These are phyloP conservation scores for Tetropium fuscum DNA, from an alignment of 2,888 invertebrate genomes.

Conservation along the genomic window DNA sequence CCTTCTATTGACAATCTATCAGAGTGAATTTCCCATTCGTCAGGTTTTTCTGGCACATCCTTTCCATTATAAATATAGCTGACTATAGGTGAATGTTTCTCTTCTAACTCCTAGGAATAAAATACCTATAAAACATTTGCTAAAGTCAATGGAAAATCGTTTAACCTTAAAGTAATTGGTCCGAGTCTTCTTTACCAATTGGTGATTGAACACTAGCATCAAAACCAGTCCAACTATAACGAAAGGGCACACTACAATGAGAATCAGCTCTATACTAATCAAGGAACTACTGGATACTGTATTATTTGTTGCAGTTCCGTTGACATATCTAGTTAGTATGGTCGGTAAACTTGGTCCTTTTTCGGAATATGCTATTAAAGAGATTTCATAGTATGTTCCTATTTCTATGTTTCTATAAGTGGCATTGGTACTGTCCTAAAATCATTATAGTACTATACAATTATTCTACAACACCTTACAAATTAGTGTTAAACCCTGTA, in stretches of 20 bases:
- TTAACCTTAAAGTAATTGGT: slow-evolving; percentile 63
- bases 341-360: slow-evolving; percentile 52
- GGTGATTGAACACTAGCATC: slow-evolving; percentile 30
- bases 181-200: slow-evolving; percentile 59
- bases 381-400: slow-evolving; percentile 50
- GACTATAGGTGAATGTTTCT: not conserved
- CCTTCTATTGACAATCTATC: slow-evolving; percentile 74
- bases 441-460: too few species aligned
- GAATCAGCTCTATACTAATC: slow-evolving; percentile 25
- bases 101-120: slow-evolving; percentile 9
- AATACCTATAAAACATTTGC: slow-evolving; percentile 11
- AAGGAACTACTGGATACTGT: slow-evolving; percentile 12
- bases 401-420: slow-evolving; percentile 52
- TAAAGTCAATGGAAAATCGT: slow-evolving; percentile 17
- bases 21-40: slow-evolving; percentile 77
- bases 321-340: slow-evolving; percentile 34
- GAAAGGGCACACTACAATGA: slow-evolving; percentile 34
- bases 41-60: slow-evolving; percentile 56
- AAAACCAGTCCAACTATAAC: slow-evolving; percentile 28
- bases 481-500: too few species aligned
- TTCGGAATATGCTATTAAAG: slow-evolving; percentile 53
- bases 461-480: too few species aligned
- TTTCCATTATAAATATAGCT: slow-evolving; percentile 30
- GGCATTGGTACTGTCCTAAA: slow-evolving; percentile 58
- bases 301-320: slow-evolving; percentile 26